These are phyloP conservation scores for Grapholita molesta DNA, from an alignment of 1,140 invertebrate species.

Conservation along the genomic window DNA sequence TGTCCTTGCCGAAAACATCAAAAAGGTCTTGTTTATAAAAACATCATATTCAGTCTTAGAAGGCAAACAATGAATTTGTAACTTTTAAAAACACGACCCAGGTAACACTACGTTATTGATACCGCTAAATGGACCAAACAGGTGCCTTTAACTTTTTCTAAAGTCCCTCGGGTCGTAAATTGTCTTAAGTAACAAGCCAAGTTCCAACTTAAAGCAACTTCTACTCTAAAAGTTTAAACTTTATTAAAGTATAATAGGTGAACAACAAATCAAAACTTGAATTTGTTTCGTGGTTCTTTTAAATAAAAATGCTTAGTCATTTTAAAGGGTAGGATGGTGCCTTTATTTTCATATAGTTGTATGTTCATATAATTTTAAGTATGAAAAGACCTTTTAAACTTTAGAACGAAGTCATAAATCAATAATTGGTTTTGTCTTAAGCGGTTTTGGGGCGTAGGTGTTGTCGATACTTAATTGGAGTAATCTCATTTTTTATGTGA, in stretches of 20 bases:
- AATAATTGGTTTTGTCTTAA: constrained; percentile 7
- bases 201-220: constrained; percentile 13
- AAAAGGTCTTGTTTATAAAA: no score
- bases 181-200: constrained; percentile 52
- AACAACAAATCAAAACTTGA: constrained; percentile 20
- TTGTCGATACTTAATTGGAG: constrained; percentile 4
- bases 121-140: constrained; percentile 51
- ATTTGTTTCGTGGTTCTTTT: constrained; percentile 6
- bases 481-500: constrained; percentile 4
- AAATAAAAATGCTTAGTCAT: constrained; percentile 9
- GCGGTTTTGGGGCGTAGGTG: constrained; percentile 1
- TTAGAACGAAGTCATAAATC: background rate
- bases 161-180: constrained; percentile 50
- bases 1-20: no score
- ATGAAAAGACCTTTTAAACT: background rate
- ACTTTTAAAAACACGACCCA: no score
- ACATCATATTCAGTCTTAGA: no score
- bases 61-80: no score
- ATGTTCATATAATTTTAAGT: no score
- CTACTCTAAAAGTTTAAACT: constrained; percentile 21
- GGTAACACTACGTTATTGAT: no score
- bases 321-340: background rate
- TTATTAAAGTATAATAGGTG: constrained; percentile 44
- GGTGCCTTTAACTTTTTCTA: constrained; percentile 56
- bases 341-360: background rate